Base-by-base conservation (phyloP, 2,888 invertebrate species). In the Osedax frankpressi region DNA sequence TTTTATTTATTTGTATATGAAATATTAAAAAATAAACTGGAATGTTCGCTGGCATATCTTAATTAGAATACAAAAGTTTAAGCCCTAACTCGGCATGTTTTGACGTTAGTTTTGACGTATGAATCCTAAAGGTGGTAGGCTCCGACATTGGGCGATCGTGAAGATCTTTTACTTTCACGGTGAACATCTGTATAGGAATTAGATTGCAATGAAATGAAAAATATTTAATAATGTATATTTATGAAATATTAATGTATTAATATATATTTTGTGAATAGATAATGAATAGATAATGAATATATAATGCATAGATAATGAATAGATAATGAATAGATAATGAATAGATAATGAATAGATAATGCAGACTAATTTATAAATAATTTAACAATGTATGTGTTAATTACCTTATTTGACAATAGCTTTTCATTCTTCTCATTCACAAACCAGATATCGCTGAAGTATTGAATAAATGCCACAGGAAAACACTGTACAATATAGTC, bases 401-500 rank as follows among this genome's bases (percentile, higher is more conserved):
- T n/a, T n/a, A 44, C 44, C 44, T 44, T 44, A 44, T 44, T 44
- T 11, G 44, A 69, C 28, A 28, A 25, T 2, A 73, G 71, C 11
- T 65, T 25, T 2, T 3, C 11, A 28, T 60, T 70, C 19, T 74
- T 76, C 30, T 71, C 69, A 62, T 77, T 77, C 62, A 77, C 76
- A 75, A 82, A 83, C 83, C 83, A 83, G 72, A 80, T 80, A 24
- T 79, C 79, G 76, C 79, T 81, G 74, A 75, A 78, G 73, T 82
- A 83, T 75, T 82, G 81, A 26, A 82, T 79, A 72, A 82, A 63
- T 71, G 79, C 80, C 73, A 83, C 79, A 70, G 81, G 81, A 62
- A 77, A 73, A 78, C 82, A 82, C 82, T 82, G 80, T 44, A 79
- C 78, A 24, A 28, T 27, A 62, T 63, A 59, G n/a, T n/a, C n/a